Base-by-base conservation (phyloP, 1,140 invertebrate genomes). In the Conus ventricosus region DNA sequence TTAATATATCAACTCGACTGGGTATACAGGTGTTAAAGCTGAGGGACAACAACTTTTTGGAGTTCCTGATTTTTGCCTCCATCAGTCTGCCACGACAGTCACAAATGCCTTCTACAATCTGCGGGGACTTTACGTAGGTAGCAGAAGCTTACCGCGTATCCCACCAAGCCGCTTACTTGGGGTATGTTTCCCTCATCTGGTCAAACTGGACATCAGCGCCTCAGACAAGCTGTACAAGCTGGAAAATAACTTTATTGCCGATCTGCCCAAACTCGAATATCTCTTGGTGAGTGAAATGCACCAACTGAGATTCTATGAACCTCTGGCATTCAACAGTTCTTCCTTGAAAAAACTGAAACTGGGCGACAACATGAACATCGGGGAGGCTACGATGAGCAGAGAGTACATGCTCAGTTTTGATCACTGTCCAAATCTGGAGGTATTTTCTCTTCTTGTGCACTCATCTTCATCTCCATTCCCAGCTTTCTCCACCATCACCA, bases 151-250 rank as follows among this genome's bases (percentile, higher is more conserved):
- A 3, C 15, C 4, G 39, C 67, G 67, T 23, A 76, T 85, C 39
- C 84, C 63, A 17, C 11, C 13, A 15, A 53, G 17, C 20, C 4
- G 7, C 10, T 55, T 85, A 5, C 67, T 25, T 7, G 84, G 25
- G 8, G 2, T 17, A 8, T 85, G 84, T 63, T 27, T 85, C 15
- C 84, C 84, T n/a, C 6, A n/a, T 54, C 15, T 85, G 67, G 27
- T 75, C 13, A 85, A 85, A n/a, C 67, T 85, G 63, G 84, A 85
- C 84, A 85, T 85, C 63, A 85, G 84, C 54, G 67, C 57, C 10
- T 51, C 81, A 57, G 15, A 39, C 0, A 85, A 17, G 39, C 67
- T 85, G 7, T 20, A 60, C 63, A 75, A 51, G 13, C 67, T 85
- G 53, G 84, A 85, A 51, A 75, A 85, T 27, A 54, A 85, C 67